Base-by-base conservation (phyloP, 1,140 invertebrate species). In the Calycopis cecrops region DNA sequence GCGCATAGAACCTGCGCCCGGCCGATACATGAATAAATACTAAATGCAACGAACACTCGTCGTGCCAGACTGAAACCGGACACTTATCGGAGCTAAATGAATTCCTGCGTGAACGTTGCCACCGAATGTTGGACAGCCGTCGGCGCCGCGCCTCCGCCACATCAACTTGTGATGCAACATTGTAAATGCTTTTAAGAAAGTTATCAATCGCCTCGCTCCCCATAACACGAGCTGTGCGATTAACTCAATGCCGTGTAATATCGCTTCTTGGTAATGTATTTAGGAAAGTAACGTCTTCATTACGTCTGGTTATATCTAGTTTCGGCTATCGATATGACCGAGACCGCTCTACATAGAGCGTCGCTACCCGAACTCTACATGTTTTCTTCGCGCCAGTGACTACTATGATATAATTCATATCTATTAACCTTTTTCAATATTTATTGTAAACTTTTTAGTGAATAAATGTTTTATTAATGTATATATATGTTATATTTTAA, bases 61-160 rank as follows among this genome's bases (percentile, higher is more conserved):
- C 68, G 80, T 82, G 77, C 79, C 78, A 84, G 73, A 84, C 79
- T 79, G 79, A 84, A 86, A 84, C 83, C 79, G 80, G 79, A 86
- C 79, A 84, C 78, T 86, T 82, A 76, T 83, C 73, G 73, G 67
- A 76, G 72, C 77, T 71, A 82, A 83, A 84, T 79, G 76, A 78
- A 82, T 85, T 84, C 79, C 76, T 80, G 69, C 69, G 73, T 82
- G 78, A 79, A 68, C 76, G 78, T 82, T 86, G 80, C 79, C 79
- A 82, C 76, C 75, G 78, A 80, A 79, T 79, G 60, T 73, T 75
- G 71, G 66, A 68, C 53, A 60, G 65, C 62, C 37, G 55, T 66
- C 63, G 67, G 64, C 70, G 72, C 65, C 65, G 64, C 69, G 63
- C 63, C 67, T 65, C 55, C 52, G 63, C 62, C 65, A 67, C 66